Conservation (phyloP, 2,113 vertebrate species). For the Caranx ignobilis region DNA sequence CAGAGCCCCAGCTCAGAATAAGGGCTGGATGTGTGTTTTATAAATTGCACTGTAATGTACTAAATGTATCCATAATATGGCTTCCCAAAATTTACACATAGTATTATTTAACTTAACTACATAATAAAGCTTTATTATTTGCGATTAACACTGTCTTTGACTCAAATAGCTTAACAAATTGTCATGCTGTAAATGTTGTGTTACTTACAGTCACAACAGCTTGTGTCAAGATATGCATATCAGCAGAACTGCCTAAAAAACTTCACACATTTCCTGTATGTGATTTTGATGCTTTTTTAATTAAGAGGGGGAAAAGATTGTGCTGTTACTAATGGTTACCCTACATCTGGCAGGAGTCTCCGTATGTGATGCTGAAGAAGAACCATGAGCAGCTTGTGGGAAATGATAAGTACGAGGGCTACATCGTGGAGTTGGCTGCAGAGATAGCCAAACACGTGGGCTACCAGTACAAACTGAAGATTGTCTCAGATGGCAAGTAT, state of each 20-base stretch:
- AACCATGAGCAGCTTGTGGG: constrained; percentile 93
- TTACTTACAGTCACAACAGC: background rate
- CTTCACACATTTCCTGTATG: background rate
- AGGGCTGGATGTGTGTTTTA: background rate
- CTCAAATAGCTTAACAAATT: constrained; percentile 44
- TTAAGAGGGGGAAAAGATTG: background rate
- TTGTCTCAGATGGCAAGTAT: constrained; percentile 96
- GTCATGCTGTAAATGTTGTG: constrained; percentile 10
- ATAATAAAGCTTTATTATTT: constrained; percentile 44
- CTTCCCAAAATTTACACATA: background rate
- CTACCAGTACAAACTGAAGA: constrained; percentile 95
- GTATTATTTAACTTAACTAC: constrained; percentile 39
- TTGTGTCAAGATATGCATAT: constrained; percentile 2
- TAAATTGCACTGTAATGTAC: constrained; percentile 24
- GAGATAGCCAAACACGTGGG: constrained; percentile 98
- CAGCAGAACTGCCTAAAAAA: background rate
- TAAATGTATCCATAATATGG: constrained; percentile 13
- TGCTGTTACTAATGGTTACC: background rate
- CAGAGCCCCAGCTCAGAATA: constrained; percentile 1
- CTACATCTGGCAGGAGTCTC: constrained; percentile 89
- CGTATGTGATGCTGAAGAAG: constrained; percentile 99
- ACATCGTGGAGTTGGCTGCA: constrained; percentile 96
- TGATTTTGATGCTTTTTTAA: background rate
- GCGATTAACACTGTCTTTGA: constrained; percentile 37
- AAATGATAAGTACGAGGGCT: constrained; percentile 96